Conservation (phyloP, 2,113 vertebrate genomes). For the Psilopogon haemacephalus region DNA sequence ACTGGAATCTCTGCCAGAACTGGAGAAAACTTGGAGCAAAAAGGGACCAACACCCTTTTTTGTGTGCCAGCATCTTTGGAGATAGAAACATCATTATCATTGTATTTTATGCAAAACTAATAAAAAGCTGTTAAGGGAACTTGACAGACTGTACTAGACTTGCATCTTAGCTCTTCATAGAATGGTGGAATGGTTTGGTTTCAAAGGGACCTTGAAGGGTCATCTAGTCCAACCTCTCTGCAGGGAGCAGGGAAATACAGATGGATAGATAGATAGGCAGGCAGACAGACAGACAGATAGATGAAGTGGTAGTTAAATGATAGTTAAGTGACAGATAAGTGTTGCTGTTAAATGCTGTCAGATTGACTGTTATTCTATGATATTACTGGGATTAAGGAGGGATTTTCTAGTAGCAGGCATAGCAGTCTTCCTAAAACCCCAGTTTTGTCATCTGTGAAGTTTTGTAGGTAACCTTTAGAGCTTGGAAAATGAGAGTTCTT, state of each 20-base stretch:
- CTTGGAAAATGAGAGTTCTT: background rate
- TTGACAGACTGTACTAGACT: background rate
- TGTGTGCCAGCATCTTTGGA: conserved; percentile 1
- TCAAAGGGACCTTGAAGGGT: too few species aligned
- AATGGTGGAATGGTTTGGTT: too few species aligned
- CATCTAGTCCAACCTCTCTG: too few species aligned
- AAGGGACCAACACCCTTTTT: background rate
- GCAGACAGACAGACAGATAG: too few species aligned
- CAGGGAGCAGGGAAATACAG: too few species aligned
- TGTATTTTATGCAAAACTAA: conserved; percentile 1
- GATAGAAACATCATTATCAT: background rate
- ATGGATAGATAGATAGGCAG: too few species aligned
- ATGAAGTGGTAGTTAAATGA: too few species aligned
- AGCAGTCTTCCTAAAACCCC: background rate
- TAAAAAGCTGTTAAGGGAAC: background rate
- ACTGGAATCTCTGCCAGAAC: conserved; percentile 4
- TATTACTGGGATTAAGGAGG: background rate
- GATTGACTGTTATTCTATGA: background rate
- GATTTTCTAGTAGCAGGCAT: too few species aligned
- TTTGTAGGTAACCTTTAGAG: background rate
- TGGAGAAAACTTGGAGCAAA: background rate
- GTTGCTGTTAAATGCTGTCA: background rate
- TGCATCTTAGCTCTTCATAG: background rate
- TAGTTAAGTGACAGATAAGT: background rate
- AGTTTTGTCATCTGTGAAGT: background rate